Evolutionary conservation across 2,113 vertebrate species (phyloP), one percentile per base, ranked within the genome.

Genomic region (Trogon surrucura): DNA sequence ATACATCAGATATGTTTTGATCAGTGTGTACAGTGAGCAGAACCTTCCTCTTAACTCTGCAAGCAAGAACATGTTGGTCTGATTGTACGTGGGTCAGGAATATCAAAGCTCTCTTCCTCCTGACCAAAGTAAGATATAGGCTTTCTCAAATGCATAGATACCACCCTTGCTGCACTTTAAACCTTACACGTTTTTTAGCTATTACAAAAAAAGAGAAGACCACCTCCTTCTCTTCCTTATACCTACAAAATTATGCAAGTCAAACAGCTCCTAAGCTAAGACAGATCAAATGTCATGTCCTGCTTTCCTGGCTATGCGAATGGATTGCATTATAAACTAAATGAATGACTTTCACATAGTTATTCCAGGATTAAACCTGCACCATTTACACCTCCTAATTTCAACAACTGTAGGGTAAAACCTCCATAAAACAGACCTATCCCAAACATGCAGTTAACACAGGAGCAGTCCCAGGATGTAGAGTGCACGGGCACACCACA

Each of bases 1-100:
- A 2, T 50, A 1, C 7, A 85, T 89, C 89, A 92, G 89, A 67
- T 80, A n/a, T 88, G 41, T 85, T 94, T 72, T 66, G 80, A 82
- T 38, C 81, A 47, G 44, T 13, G 18, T 45, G 57, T 45, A 57
- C 57, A 64, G 21, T 54, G 10, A 82, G 50, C 53, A 82, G 72
- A 91, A 72, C 36, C 20, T 53, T 45, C 60, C 48, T 56, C 60
- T 41, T 41, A n/a, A 20, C 44, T 80, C 53, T 34, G 34, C 94
- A 89, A 82, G 93, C 47, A 85, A 81, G 62, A 88, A 95, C 95
- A 73, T 5, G 70, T 20, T 85, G 79, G 65, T 7, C 73, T 75
- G 83, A 64, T 53, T 64, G 60, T 22, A 44, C 13, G 18, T 15
- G 70, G 48, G 71, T 61, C 62, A 54, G 17, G 27, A 62, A 61